Conservation (phyloP, 1,140 invertebrate species). For the Drosophila sechellia region DNA sequence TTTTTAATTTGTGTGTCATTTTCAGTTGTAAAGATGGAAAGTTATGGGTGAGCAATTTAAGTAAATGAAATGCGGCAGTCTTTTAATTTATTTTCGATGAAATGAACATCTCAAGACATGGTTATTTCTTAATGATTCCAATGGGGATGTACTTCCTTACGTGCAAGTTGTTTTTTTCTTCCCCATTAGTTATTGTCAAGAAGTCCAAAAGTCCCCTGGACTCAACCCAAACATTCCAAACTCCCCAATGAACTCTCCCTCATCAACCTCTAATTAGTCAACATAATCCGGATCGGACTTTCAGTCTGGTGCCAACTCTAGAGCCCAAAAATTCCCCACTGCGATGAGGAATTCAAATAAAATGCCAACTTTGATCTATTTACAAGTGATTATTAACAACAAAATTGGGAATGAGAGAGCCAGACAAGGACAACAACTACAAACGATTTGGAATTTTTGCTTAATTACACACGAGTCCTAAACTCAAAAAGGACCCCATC, state of each 20-base stretch:
- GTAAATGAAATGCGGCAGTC: not conserved
- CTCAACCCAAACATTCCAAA: not conserved
- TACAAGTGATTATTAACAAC: conserved; percentile 76
- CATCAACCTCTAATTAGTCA: conserved; percentile 68
- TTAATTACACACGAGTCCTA: conserved; percentile 72
- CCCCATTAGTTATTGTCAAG: conserved; percentile 13
- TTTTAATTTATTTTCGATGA: not conserved
- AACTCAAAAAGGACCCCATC: not conserved
- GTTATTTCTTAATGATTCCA: too few relatives aligned
- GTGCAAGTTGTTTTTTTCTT: not conserved
- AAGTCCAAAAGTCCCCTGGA: conserved; percentile 7
- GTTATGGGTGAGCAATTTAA: not conserved
- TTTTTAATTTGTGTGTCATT: conserved; percentile 44
- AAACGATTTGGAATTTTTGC: conserved; percentile 76
- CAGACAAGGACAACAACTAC: conserved; percentile 41
- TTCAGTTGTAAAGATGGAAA: conserved; percentile 12
- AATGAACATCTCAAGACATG: not conserved
- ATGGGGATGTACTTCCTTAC: too few relatives aligned
- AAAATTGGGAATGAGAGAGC: not conserved
- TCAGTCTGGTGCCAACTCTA: conserved; percentile 21
- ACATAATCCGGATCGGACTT: conserved; percentile 60
- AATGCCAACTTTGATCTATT: conserved; percentile 78
- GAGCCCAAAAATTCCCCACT: conserved; percentile 20
- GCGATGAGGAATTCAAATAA: conserved; percentile 52
- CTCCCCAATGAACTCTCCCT: conserved; percentile 54